phyloP scores from a whole-genome alignment of 1,140 invertebrate species.

The Drosophila lowei region DNA sequence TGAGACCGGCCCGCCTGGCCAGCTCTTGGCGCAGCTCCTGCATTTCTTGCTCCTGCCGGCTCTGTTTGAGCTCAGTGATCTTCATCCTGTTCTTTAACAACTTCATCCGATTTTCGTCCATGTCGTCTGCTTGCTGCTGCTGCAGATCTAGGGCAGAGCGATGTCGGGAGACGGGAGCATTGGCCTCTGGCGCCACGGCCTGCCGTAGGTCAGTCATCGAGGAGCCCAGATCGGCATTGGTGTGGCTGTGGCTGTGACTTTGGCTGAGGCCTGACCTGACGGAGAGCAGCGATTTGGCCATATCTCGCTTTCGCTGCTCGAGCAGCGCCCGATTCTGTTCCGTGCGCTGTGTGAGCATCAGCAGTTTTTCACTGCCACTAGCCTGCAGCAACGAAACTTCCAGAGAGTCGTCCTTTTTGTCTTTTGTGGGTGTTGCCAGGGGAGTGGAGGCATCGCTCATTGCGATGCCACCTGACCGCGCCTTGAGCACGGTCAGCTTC shows the following conservation, averaged over 20 bases:
- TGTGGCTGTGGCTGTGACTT: slow-evolving; percentile 29
- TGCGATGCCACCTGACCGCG: not conserved
- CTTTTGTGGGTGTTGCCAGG: slow-evolving; percentile 44
- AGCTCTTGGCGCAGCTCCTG: slow-evolving; percentile 56
- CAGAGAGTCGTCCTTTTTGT: slow-evolving; percentile 25
- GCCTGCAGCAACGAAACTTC: slow-evolving; percentile 20
- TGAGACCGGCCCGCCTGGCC: slow-evolving; percentile 28
- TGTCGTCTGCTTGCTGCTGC: not conserved
- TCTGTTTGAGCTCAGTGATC: slow-evolving; percentile 59
- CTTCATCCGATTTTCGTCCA: slow-evolving; percentile 58
- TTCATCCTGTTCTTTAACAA: slow-evolving; percentile 66
- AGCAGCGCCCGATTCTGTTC: slow-evolving; percentile 83
- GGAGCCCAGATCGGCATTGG: slow-evolving; percentile 61
- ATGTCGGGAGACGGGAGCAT: slow-evolving; percentile 61
- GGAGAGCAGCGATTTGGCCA: slow-evolving; percentile 61
- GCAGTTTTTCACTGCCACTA: slow-evolving; percentile 83
- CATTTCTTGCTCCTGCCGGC: slow-evolving; percentile 61
- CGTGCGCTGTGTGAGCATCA: slow-evolving; percentile 84
- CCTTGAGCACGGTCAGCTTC: slow-evolving; percentile 27
- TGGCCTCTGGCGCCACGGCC: not conserved
- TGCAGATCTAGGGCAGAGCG: slow-evolving; percentile 74
- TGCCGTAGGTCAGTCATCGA: slow-evolving; percentile 77
- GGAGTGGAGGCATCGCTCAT: slow-evolving; percentile 40
- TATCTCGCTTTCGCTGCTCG: slow-evolving; percentile 63
- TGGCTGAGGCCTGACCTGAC: slow-evolving; percentile 30